A percentile compares a stretch with the other conserved stretches of the same genome.
phyloP scores from a whole-genome alignment of 1,140 invertebrate genomes.

The Drosophila repletoides region DNA sequence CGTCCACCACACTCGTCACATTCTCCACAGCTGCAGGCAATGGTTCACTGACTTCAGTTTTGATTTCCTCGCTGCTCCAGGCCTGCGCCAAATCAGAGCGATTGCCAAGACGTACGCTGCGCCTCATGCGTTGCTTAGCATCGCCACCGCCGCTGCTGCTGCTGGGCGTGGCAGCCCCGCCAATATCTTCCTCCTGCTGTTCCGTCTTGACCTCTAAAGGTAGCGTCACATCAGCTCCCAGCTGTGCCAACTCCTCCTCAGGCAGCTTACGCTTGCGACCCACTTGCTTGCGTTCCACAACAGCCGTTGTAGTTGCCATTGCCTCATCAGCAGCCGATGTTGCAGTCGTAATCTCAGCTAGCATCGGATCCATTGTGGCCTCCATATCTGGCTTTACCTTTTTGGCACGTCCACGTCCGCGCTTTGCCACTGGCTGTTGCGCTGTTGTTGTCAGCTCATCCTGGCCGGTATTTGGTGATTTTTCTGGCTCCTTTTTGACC shows the following conservation, averaged over 20 bases:
- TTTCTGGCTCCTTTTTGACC: slow-evolving; percentile 60
- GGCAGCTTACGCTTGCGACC: slow-evolving; percentile 62
- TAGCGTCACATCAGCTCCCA: slow-evolving; percentile 15
- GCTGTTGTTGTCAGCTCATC: background rate
- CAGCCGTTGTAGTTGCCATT: background rate
- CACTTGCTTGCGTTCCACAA: slow-evolving; percentile 49
- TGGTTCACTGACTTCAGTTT: slow-evolving; percentile 27
- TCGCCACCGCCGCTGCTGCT: slow-evolving; percentile 20
- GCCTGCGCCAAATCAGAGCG: slow-evolving; percentile 45
- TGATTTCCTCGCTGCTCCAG: slow-evolving; percentile 46
- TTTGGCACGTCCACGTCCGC: slow-evolving; percentile 72
- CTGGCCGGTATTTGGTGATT: background rate
- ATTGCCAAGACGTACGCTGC: slow-evolving; percentile 74
- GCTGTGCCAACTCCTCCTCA: slow-evolving; percentile 39
- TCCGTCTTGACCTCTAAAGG: slow-evolving; percentile 62
- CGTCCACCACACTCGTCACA: slow-evolving; percentile 30
- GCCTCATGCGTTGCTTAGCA: slow-evolving; percentile 56
- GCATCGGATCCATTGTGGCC: background rate
- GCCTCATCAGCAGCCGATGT: slow-evolving; percentile 25
- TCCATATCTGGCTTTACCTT: slow-evolving; percentile 55
- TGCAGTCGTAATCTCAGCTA: background rate
- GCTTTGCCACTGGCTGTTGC: slow-evolving; percentile 44
- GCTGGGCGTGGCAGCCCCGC: background rate
- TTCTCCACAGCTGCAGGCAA: background rate
- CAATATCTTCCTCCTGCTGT: slow-evolving; percentile 31